Base-by-base conservation (phyloP, 2,888 invertebrate species). In the Tubulanus polymorphus region DNA sequence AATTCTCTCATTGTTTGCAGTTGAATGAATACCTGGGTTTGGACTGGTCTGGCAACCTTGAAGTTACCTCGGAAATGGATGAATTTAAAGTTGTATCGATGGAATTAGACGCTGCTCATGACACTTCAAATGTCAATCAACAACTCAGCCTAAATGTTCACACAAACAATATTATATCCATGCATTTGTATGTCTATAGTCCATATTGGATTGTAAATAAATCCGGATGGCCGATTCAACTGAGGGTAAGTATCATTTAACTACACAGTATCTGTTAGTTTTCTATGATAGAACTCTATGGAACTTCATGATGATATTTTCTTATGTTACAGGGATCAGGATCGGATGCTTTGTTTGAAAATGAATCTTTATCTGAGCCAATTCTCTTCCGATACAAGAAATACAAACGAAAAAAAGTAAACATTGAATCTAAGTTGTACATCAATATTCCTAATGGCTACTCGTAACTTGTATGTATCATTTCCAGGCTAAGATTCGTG, bases 1-100 rank as follows among this genome's bases (percentile, higher is more conserved):
- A 10, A n/a, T 49, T 27, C n/a, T 51, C 48, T 6, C 28, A 27
- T 32, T 28, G 12, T 45, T 70, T 67, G 25, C 62, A 84, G 83
- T 79, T 84, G 15, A 79, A 80, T 54, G 85, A 85, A 55, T 89
- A 89, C 70, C 80, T 87, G 65, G 86, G 85, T 0, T 76, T 84
- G 49, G 84, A 85, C 18, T 91, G 90, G 90, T 82, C 81, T 2
- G 90, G 90, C 0, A 82, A 81, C 48, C 84, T 89, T 53, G 87
- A 85, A 45, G 72, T 90, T 51, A 85, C 86, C 0, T 83, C 81
- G 67, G 87, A 78, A 61, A 79, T 87, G 58, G 86, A 86, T 35
- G 81, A 80, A 63, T 86, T 86, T 73, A 75, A 74, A 61, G 84
- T 83, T 23, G 81, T 88, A 15, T 81, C 82, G 59, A 85, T 88